These are phyloP conservation scores for Linnaemya tessellans DNA, from an alignment of 2,888 invertebrate species.

Conservation along the genomic window DNA sequence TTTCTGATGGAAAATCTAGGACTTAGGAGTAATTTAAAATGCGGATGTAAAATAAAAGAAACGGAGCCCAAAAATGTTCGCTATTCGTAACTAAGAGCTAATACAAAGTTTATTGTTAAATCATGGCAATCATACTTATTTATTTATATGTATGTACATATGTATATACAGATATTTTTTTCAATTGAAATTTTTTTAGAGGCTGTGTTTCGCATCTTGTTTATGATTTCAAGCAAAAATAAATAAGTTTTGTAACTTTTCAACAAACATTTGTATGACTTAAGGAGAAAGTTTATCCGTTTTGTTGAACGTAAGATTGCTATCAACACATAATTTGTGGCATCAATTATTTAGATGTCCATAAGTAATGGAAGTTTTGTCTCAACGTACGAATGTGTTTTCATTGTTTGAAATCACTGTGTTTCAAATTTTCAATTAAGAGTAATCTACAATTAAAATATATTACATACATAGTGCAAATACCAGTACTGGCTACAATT, in stretches of 20 bases:
- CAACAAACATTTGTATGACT: slow-evolving; percentile 23
- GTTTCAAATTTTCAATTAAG: slow-evolving; percentile 25
- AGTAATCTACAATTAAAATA: slow-evolving; percentile 30
- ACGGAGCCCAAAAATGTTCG: neutral
- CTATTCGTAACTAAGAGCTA: neutral
- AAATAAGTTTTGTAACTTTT: slow-evolving; percentile 24
- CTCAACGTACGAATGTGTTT: slow-evolving; percentile 1
- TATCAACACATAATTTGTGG: slow-evolving; percentile 48
- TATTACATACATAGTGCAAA: neutral
- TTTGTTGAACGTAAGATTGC: slow-evolving; percentile 27
- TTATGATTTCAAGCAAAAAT: slow-evolving; percentile 8
- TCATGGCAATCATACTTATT: neutral
- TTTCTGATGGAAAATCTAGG: no score
- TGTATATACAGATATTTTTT: neutral
- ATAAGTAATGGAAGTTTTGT: slow-evolving; percentile 12
- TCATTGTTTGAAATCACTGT: slow-evolving; percentile 28
- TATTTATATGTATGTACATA: no score
- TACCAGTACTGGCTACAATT: neutral
- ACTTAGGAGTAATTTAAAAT: no score
- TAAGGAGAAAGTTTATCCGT: slow-evolving; percentile 52
- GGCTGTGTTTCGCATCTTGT: slow-evolving; percentile 28
- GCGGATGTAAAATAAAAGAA: no score
- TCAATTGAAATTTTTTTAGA: neutral
- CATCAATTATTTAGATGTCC: slow-evolving; percentile 48
- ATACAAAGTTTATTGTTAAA: neutral